Evolutionary conservation across 2,888 invertebrate genomes (phyloP).

Genomic region (Resseliella maxima): DNA sequence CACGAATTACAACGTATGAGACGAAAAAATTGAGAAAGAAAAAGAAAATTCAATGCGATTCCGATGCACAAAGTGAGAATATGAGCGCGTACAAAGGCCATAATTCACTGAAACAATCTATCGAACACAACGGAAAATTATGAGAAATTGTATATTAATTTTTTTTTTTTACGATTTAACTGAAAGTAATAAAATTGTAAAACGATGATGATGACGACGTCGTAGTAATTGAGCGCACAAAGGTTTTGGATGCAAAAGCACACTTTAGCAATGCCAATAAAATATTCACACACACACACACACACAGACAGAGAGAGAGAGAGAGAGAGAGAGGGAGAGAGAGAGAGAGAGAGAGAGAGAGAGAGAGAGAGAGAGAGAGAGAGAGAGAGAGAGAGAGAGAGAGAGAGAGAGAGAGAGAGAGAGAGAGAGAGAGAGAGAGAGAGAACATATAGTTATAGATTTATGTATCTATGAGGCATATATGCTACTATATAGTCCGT

Average conservation of each 20-base stretch:
- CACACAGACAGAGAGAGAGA: too few species aligned
- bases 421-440: too few species aligned
- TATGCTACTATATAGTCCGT: neutral
- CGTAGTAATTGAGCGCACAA: constrained; percentile 21
- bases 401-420: too few species aligned
- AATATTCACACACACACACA: too few species aligned
- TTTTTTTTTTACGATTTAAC: constrained; percentile 44
- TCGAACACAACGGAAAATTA: constrained; percentile 27
- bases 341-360: too few species aligned
- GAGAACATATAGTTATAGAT: too few species aligned
- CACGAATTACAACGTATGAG: too few species aligned
- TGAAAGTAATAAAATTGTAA: constrained; percentile 55
- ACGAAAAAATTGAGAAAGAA: neutral
- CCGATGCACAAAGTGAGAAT: constrained; percentile 7
- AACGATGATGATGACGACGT: constrained; percentile 53
- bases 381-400: too few species aligned
- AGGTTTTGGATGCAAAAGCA: neutral
- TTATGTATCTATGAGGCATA: too few species aligned
- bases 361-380: too few species aligned
- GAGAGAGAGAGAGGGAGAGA: too few species aligned
- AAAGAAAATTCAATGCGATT: neutral
- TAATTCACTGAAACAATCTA: constrained; percentile 51
- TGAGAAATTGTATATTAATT: constrained; percentile 26
- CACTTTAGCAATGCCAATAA: neutral
- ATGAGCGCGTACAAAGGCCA: constrained; percentile 8